phyloP scores from a whole-genome alignment of 2,113 vertebrate genomes.

The Monopterus albus region DNA sequence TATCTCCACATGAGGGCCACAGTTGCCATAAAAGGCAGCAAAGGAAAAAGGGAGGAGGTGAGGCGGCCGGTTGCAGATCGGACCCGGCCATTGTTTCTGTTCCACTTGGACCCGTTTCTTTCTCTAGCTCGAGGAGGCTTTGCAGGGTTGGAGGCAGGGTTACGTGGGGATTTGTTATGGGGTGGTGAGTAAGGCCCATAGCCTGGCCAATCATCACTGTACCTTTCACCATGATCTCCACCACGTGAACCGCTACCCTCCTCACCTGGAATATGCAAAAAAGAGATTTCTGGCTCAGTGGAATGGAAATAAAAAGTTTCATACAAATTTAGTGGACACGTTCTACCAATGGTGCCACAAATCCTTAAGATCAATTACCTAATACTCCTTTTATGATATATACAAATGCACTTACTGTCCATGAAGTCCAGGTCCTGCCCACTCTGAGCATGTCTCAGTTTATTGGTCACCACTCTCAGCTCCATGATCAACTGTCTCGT shows the following conservation, averaged over 20 bases:
- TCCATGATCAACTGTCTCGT: conserved; percentile 87
- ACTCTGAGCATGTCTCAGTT: conserved; percentile 84
- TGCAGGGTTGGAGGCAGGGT: conserved; percentile 53
- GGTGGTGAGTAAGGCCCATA: conserved; percentile 74
- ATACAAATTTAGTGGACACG: too few species aligned
- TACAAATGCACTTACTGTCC: conserved; percentile 79
- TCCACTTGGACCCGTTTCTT: conserved; percentile 74
- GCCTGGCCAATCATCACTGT: conserved; percentile 86
- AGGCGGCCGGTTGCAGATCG: conserved; percentile 55
- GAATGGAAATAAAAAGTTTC: background rate
- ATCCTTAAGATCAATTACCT: too few species aligned
- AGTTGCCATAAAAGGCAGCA: conserved; percentile 52
- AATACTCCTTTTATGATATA: background rate
- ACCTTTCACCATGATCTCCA: conserved; percentile 82
- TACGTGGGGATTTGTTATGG: conserved; percentile 68
- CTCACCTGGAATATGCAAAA: conserved; percentile 77
- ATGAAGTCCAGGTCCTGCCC: conserved; percentile 87
- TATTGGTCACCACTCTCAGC: conserved; percentile 86
- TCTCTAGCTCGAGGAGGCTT: conserved; percentile 78
- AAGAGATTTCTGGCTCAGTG: background rate
- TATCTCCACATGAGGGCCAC: conserved; percentile 78
- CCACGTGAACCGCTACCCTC: conserved; percentile 87
- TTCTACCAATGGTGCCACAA: too few species aligned
- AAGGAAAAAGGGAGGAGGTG: conserved; percentile 35
- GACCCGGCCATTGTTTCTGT: conserved; percentile 66